phyloP scores from a whole-genome alignment of 2,113 vertebrate species.

The Mandrillus leucophaeus region DNA sequence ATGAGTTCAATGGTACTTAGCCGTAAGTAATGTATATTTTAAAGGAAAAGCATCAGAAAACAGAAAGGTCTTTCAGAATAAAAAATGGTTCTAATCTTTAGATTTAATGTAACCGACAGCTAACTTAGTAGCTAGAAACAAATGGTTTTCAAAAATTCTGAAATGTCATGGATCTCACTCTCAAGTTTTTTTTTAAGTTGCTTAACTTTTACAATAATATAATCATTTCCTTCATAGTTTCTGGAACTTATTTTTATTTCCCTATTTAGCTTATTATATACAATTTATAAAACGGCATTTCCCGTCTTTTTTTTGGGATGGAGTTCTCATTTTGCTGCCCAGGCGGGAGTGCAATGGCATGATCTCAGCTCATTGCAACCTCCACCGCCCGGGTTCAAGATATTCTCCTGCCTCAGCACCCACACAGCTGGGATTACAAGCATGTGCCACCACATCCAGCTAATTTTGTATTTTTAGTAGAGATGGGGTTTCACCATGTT shows the following conservation, averaged over 20 bases:
- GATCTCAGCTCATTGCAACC: too few relatives aligned
- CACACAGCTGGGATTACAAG: too few relatives aligned
- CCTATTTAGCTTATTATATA: neutral
- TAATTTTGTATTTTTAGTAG: too few relatives aligned
- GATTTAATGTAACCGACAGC: constrained; percentile 11
- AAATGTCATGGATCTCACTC: neutral
- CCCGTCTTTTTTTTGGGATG: neutral
- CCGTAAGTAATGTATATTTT: neutral
- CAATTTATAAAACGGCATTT: constrained; percentile 20
- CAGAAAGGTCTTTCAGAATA: neutral
- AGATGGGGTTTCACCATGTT: too few relatives aligned
- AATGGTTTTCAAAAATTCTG: neutral
- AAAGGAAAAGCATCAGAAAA: constrained; percentile 1
- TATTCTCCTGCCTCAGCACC: too few relatives aligned
- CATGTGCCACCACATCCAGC: too few relatives aligned
- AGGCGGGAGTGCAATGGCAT: too few relatives aligned
- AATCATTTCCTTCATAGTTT: neutral
- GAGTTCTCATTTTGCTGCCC: too few relatives aligned
- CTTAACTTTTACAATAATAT: constrained; percentile 13
- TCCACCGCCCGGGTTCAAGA: too few relatives aligned
- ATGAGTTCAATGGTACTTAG: neutral
- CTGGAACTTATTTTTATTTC: constrained; percentile 14
- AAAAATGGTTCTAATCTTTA: neutral
- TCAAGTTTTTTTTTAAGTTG: neutral
- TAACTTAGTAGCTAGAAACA: neutral